Evolutionary conservation across 2,888 invertebrate species (phyloP), one percentile per base, ranked within the genome.

Genomic region (Cephus pygmeus): DNA sequence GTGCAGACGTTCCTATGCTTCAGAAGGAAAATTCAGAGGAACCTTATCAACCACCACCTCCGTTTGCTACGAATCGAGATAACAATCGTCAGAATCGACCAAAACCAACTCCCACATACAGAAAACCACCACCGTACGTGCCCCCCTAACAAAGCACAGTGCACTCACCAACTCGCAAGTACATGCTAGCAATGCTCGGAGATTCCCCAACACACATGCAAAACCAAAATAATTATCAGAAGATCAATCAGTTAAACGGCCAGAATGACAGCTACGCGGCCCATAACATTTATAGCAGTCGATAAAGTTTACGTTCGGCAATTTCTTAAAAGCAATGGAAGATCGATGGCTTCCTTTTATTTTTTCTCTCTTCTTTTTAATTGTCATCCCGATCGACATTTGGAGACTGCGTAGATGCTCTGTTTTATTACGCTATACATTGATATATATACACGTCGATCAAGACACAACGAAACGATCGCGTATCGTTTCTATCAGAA

Each of bases 71-170:
- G 79, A 93, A 94, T 80, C 95, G 96, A 85, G 96, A 97, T 80
- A 95, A 94, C 80, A 94, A 94, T 84, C 93, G 95, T 85, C 95
- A 95, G 79, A 95, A 95, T 87, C 94, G 96, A 84, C 97, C 97
- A 77, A 97, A 96, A 88, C 95, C 97, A 80, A 96, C 97, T 75
- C 97, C 98, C 81, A 97, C 97, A 86, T 98, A 98, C 94, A 95
- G 98, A 90, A 97, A 98, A 92, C 98, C 98, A 76, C 98, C 98
- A 81, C 98, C 98, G 69, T 98, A 99, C 92, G 98, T 98, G 88
- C 98, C 98, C 86, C 98, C 98, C 92, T 98, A 98, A 98, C 91
- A 90, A 87, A 76, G 68, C 81, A 83, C 87, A 78, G 83, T 90
- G 76, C 88, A 89, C 83, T 89, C 89, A 85, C 89, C 90, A 75